Percentiles rank a stretch among this genome's conserved stretches.
phyloP scores from a whole-genome alignment of 2,888 invertebrate genomes.

The Leptura quadrifasciata region DNA sequence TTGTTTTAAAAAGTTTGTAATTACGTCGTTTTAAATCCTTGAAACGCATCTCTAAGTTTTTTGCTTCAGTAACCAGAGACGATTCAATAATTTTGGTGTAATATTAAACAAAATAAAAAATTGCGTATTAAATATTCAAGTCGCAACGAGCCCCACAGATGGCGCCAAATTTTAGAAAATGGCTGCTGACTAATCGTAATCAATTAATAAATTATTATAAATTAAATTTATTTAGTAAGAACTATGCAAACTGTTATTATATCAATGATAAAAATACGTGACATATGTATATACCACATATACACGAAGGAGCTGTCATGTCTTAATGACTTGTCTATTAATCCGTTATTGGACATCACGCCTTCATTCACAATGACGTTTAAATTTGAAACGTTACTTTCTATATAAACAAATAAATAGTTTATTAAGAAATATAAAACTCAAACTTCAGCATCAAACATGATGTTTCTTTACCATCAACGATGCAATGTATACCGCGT shows the following conservation, averaged over 20 bases:
- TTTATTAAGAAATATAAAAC: not conserved
- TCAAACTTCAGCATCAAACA: too few relatives aligned
- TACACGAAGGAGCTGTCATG: not conserved
- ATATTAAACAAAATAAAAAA: not conserved
- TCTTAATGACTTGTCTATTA: not conserved
- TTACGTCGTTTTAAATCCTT: too few relatives aligned
- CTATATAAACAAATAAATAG: not conserved
- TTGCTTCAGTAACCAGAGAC: too few relatives aligned
- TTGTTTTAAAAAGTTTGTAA: too few relatives aligned
- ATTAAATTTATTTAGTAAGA: not conserved
- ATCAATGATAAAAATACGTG: not conserved
- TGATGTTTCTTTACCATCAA: not conserved
- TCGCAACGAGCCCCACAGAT: not conserved
- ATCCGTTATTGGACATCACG: not conserved
- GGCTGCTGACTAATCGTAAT: not conserved
- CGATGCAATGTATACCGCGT: constrained; percentile 2
- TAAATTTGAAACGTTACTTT: not conserved
- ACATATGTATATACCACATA: not conserved
- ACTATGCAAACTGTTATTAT: not conserved
- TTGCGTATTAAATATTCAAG: not conserved
- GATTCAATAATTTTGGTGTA: too few relatives aligned
- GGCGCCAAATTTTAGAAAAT: not conserved
- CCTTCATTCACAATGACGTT: not conserved
- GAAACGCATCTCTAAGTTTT: too few relatives aligned
- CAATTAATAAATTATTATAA: too few relatives aligned